phyloP scores from a whole-genome alignment of 2,888 invertebrate genomes.

The Lamproptera curius region DNA sequence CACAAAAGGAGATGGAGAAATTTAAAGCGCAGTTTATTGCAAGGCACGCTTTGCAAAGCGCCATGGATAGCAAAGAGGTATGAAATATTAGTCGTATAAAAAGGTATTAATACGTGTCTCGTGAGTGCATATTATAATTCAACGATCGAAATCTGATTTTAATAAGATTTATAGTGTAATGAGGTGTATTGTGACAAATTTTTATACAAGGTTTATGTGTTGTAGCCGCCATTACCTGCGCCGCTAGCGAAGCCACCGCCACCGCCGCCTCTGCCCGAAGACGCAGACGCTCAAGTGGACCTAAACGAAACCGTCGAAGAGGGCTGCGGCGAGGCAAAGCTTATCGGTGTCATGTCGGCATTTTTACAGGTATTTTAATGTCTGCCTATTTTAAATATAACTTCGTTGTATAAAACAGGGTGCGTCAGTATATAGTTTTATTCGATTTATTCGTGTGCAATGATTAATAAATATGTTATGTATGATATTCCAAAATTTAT shows the following conservation, averaged over 20 bases:
- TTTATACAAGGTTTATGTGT: conserved; percentile 4
- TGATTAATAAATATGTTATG: no score
- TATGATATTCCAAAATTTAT: no score
- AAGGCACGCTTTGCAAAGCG: conserved; percentile 65
- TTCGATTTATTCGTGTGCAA: no score
- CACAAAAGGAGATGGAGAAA: conserved; percentile 85
- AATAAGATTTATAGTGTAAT: no score
- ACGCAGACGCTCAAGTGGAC: conserved; percentile 40
- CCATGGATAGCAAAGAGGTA: conserved; percentile 37
- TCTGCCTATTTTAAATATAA: no score
- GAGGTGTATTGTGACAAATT: no score
- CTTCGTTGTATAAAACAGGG: no score
- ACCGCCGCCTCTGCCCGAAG: conserved; percentile 59
- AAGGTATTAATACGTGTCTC: no score
- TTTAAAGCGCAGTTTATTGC: conserved; percentile 90
- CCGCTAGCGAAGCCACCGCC: conserved; percentile 56
- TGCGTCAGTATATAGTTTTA: no score
- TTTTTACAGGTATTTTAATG: conserved; percentile 93
- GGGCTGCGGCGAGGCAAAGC: conserved; percentile 79
- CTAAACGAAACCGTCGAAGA: conserved; percentile 46
- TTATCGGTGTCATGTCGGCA: conserved; percentile 92
- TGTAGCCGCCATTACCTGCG: conserved; percentile 54
- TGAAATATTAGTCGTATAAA: no score
- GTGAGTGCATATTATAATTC: no score
- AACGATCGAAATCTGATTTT: no score